phyloP scores from a whole-genome alignment of 2,888 invertebrate genomes.

The Allolobophora icterica region DNA sequence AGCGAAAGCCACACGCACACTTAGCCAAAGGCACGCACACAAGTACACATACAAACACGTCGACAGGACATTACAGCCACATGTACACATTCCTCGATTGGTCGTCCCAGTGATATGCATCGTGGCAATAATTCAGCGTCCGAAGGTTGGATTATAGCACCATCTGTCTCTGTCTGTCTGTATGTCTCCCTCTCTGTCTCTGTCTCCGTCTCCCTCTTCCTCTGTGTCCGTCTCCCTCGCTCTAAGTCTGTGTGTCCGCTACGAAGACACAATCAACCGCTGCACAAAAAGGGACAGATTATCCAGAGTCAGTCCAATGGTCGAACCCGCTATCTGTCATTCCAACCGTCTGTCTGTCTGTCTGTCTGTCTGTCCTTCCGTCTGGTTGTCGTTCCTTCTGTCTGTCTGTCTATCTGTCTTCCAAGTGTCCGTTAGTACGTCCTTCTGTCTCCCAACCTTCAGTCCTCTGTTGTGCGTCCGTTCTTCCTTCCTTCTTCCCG shows the following conservation, averaged over 20 bases:
- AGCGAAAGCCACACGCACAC: too few relatives aligned
- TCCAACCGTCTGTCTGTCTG: too few relatives aligned
- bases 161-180: conserved; percentile 10
- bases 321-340: too few relatives aligned
- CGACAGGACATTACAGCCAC: neutral
- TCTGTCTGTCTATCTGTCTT: too few relatives aligned
- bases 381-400: too few relatives aligned
- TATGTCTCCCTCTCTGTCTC: too few relatives aligned
- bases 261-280: neutral
- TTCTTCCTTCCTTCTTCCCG: neutral
- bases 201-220: too few relatives aligned
- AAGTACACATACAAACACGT: neutral
- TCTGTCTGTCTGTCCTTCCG: too few relatives aligned
- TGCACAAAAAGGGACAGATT: neutral
- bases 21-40: too few relatives aligned
- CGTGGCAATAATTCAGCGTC: neutral
- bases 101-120: neutral
- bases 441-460: too few relatives aligned
- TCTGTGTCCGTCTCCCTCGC: too few relatives aligned
- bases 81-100: neutral
- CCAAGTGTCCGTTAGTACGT: too few relatives aligned
- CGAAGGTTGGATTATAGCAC: neutral
- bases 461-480: neutral
- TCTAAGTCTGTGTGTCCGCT: neutral
- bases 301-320: neutral